Conservation (phyloP, 2,888 invertebrate species). For the Pseudococcus jackbeardsleyi region DNA sequence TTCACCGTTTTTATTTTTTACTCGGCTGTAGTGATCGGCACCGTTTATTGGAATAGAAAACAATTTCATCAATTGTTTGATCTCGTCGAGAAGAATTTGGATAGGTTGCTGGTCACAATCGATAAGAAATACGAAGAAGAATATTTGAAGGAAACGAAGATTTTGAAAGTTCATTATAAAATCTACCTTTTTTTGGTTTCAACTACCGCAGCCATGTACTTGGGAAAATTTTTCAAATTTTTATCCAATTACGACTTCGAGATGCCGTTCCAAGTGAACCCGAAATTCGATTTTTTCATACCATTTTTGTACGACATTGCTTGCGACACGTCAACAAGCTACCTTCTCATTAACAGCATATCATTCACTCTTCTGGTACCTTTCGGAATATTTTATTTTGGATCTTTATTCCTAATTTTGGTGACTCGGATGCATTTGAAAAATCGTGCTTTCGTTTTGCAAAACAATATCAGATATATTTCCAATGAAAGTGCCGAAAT, state of each 20-base stretch:
- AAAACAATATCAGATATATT: background rate
- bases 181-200: background rate
- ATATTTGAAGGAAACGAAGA: background rate
- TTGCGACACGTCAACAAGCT: background rate
- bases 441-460: background rate
- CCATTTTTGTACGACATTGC: background rate
- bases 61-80: background rate
- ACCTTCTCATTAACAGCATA: background rate
- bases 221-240: background rate
- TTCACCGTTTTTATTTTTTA: background rate
- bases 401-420: background rate
- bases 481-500: background rate
- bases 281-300: background rate
- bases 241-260: background rate
- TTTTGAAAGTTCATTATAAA: background rate
- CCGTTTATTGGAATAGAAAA: background rate
- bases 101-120: background rate
- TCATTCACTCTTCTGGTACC: background rate
- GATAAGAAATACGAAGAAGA: background rate
- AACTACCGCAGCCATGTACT: too few species aligned
- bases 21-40: too few species aligned
- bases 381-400: background rate
- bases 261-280: background rate
- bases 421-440: background rate
- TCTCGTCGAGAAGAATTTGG: background rate